A percentile compares a stretch with the other conserved stretches of the same genome.
Evolutionary conservation across 1,140 invertebrate species (phyloP).

Genomic region (Cataglyphis hispanica): DNA sequence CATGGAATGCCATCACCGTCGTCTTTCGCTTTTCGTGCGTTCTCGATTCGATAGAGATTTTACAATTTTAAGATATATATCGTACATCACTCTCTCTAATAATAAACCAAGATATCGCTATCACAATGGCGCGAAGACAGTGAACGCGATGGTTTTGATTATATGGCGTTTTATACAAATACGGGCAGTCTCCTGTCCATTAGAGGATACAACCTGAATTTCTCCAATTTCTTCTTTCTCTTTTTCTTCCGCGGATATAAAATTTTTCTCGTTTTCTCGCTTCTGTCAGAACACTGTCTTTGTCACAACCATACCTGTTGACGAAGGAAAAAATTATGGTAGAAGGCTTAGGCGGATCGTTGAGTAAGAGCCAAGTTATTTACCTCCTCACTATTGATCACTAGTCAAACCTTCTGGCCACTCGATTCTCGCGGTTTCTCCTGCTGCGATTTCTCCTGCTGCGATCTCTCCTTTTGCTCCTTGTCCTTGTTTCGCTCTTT

Average conservation of each 20-base stretch:
- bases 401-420: conserved; percentile 85
- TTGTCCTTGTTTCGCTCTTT: conserved; percentile 63
- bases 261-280: not conserved
- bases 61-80: conserved; percentile 29
- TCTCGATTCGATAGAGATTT: conserved; percentile 3
- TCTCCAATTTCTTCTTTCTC: conserved; percentile 16
- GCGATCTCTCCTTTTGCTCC: conserved; percentile 42
- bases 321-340: not conserved
- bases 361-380: not conserved
- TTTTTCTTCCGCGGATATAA: not conserved
- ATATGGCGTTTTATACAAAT: conserved; percentile 47
- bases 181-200: conserved; percentile 39
- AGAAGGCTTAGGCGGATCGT: not conserved
- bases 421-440: conserved; percentile 60
- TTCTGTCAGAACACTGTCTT: conserved; percentile 54
- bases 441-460: conserved; percentile 32
- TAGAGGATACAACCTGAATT: conserved; percentile 39
- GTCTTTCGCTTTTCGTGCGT: not conserved
- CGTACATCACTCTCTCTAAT: conserved; percentile 13
- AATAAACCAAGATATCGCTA: conserved; percentile 53
- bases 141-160: conserved; percentile 40
- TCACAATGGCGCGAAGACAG: conserved; percentile 52
- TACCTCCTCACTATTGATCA: conserved; percentile 83
- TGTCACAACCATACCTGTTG: conserved; percentile 75
- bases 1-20: conserved; percentile 2